Evolutionary conservation across 2,797 vertebrate species (phyloP).

Genomic region (Spondyliosoma cantharus): DNA sequence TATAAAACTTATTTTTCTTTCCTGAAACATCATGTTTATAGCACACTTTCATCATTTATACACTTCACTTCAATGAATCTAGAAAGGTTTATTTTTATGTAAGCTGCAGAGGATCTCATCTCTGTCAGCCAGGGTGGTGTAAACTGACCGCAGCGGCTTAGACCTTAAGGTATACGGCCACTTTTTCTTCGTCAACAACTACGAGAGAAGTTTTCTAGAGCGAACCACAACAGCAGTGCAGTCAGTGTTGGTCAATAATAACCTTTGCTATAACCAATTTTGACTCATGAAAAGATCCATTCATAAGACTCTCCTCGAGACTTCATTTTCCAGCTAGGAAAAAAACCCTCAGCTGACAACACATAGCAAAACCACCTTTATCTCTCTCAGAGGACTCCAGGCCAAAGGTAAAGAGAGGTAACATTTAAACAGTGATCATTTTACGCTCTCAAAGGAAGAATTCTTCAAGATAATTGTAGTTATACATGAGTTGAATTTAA

Average conservation of each 20-base stretch:
- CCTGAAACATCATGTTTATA: background rate
- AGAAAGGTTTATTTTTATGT: background rate
- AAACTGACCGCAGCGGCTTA: constrained; percentile 8
- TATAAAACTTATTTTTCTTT: background rate
- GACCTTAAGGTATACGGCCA: background rate
- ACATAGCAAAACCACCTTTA: constrained; percentile 20
- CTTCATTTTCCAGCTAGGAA: background rate
- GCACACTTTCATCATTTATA: background rate
- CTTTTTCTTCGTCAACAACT: constrained; percentile 3
- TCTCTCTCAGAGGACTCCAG: background rate
- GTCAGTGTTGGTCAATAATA: background rate
- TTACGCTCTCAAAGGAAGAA: background rate
- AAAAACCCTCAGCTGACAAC: constrained; percentile 31
- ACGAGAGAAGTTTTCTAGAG: background rate
- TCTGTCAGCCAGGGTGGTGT: background rate
- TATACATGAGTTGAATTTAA: no score
- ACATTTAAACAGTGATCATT: background rate
- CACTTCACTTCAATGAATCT: background rate
- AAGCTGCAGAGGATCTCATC: background rate
- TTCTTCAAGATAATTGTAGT: background rate
- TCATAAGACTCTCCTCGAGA: constrained; percentile 8
- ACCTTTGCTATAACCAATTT: constrained; percentile 12
- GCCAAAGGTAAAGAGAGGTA: background rate
- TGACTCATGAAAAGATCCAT: background rate
- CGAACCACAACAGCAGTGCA: background rate